Evolutionary conservation across 2,888 invertebrate genomes (phyloP).

Genomic region (Panopea generosa): DNA sequence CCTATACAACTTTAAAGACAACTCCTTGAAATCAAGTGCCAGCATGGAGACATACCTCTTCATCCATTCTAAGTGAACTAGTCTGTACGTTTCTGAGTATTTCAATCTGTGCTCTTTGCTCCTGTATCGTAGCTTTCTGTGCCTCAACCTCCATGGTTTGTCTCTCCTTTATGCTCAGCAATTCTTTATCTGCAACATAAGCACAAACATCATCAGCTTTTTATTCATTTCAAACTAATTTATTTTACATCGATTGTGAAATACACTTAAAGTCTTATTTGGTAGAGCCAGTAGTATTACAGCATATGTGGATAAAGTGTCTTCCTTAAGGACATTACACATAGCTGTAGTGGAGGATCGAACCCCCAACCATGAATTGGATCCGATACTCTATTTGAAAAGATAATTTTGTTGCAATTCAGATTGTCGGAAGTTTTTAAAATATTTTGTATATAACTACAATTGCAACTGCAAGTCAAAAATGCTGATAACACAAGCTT

Average conservation of each 20-base stretch:
- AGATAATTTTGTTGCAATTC: slow-evolving; percentile 94
- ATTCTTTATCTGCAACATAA: slow-evolving; percentile 94
- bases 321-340: slow-evolving; percentile 95
- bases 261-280: no score
- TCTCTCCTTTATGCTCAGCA: slow-evolving; percentile 94
- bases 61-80: slow-evolving; percentile 94
- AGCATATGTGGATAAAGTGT: no score
- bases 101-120: slow-evolving; percentile 96
- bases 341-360: slow-evolving; percentile 96
- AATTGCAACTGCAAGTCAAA: no score
- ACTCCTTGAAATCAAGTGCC: not conserved
- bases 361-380: slow-evolving; percentile 95
- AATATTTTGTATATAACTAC: no score
- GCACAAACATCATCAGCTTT: slow-evolving; percentile 89
- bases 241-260: no score
- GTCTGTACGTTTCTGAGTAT: slow-evolving; percentile 96
- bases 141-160: slow-evolving; percentile 96
- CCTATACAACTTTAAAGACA: slow-evolving; percentile 67
- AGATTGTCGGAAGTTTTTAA: no score
- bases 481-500: no score
- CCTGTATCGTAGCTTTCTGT: slow-evolving; percentile 94
- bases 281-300: no score
- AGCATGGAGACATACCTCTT: slow-evolving; percentile 89
- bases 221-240: slow-evolving; percentile 95
- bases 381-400: slow-evolving; percentile 95